Conservation (phyloP, 2,797 vertebrate genomes). For the Enteromius unitaeniatus region DNA sequence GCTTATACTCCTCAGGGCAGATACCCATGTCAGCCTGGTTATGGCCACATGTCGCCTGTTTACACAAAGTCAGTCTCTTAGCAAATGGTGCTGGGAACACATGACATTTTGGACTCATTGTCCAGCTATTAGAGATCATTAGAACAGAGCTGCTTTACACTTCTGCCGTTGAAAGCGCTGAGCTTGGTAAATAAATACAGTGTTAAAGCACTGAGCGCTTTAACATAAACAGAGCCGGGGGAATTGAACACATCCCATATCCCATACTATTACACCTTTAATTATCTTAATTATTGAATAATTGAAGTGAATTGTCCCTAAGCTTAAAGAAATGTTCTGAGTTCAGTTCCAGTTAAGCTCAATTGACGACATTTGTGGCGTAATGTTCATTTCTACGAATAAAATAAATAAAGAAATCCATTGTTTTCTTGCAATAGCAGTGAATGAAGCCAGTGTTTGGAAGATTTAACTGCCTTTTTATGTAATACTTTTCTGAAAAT, state of each 20-base stretch:
- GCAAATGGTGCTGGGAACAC: slow-evolving; percentile 55
- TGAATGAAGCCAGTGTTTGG: not conserved
- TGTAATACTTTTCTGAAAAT: not conserved
- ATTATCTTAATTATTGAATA: slow-evolving; percentile 27
- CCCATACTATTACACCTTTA: slow-evolving; percentile 4
- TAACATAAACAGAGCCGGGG: not conserved
- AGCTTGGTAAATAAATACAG: slow-evolving; percentile 14
- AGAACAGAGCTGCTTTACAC: slow-evolving; percentile 9
- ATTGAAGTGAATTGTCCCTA: slow-evolving; percentile 10
- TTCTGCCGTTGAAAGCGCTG: slow-evolving; percentile 15
- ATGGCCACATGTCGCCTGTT: slow-evolving; percentile 41
- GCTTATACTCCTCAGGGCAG: slow-evolving; percentile 45
- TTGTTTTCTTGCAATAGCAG: not conserved
- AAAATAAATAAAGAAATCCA: not conserved
- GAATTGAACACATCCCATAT: slow-evolving; percentile 3
- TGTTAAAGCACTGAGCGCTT: slow-evolving; percentile 30
- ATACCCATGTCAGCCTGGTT: slow-evolving; percentile 39
- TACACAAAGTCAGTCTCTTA: slow-evolving; percentile 40
- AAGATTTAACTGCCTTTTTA: not conserved
- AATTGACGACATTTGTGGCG: not conserved
- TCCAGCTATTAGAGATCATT: slow-evolving; percentile 42
- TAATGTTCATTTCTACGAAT: not conserved
- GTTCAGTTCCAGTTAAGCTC: not conserved
- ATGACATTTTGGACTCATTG: slow-evolving; percentile 58
- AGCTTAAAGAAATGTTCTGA: not conserved